Evolutionary conservation across 2,797 vertebrate genomes (phyloP), one percentile per base, ranked within the genome.

Genomic region (Pristis pectinata): DNA sequence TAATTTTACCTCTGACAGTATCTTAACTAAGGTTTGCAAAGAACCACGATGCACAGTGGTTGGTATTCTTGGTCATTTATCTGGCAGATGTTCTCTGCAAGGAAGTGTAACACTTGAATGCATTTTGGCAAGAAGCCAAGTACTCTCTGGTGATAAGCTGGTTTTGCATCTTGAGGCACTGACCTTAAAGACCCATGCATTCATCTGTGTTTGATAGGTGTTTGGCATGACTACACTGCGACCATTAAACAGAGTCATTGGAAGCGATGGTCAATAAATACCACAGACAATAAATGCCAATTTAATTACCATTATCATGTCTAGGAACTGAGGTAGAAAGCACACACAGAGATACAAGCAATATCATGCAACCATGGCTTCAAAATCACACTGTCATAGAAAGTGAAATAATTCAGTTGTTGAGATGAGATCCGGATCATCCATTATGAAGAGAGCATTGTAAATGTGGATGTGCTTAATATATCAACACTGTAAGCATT

Each of bases 221-320:
- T 37, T 41, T 91, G 61, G 87, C n/a, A 67, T 91, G 64, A 41
- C 87, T 64, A 37, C 59, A 91, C n/a, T 22, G 59, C 59, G 67
- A 22, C 87, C 17, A 67, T 67, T 91, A 91, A 37, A 41, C 19
- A 41, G 61, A 19, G n/a, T 41, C 59, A 91, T 61, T 67, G 41
- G 22, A 91, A 61, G 59, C 67, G 59, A 41, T 24, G 61, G 59
- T 91, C 56, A 91, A 91, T 91, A 91, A 91, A 91, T 64, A 67
- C 59, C 15, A 64, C 8, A 61, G 61, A 41, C 87, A 91, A 91
- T 67, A 91, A 91, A 67, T 41, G 59, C 87, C 59, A 91, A 11
- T 67, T 24, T 91, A 91, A 91, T 67, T 91, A 91, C n/a, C 5
- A 41, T 91, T 67, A 67, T 91, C 61, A 3, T 67, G 61, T 67